Evolutionary conservation across 2,888 invertebrate genomes (phyloP).

Genomic region (Tipula helvola): DNA sequence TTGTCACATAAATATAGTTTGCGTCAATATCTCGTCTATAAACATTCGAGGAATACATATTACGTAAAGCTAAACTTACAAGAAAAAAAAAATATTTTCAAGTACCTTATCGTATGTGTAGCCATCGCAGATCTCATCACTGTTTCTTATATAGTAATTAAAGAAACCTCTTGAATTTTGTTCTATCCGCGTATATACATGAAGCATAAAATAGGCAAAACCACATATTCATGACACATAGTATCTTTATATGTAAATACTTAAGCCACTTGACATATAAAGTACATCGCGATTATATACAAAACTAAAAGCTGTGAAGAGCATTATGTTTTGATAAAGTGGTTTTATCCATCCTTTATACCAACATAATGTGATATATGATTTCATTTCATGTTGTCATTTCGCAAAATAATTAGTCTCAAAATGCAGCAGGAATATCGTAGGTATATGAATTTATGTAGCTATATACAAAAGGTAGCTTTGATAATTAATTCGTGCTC

Average conservation of each 20-base stretch:
- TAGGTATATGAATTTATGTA: neutral
- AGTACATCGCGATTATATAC: neutral
- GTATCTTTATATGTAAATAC: neutral
- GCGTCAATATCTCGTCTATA: neutral
- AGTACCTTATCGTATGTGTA: neutral
- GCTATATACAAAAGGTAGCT: neutral
- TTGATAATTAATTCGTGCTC: neutral
- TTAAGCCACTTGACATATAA: neutral
- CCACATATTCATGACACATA: neutral
- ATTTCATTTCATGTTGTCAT: neutral
- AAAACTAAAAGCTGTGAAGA: neutral
- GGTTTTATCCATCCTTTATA: neutral
- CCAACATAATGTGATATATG: neutral
- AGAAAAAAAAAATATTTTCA: neutral
- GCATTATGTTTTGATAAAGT: neutral
- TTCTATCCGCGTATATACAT: neutral
- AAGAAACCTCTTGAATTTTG: neutral
- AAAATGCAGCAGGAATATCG: neutral
- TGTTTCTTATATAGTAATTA: neutral
- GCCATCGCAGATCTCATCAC: neutral
- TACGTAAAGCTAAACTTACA: neutral
- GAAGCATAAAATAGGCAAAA: neutral
- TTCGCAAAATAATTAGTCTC: neutral
- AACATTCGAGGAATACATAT: too few species aligned
- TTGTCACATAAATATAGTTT: neutral